Base-by-base conservation (phyloP, 2,113 vertebrate genomes). In the Ameiurus melas region DNA sequence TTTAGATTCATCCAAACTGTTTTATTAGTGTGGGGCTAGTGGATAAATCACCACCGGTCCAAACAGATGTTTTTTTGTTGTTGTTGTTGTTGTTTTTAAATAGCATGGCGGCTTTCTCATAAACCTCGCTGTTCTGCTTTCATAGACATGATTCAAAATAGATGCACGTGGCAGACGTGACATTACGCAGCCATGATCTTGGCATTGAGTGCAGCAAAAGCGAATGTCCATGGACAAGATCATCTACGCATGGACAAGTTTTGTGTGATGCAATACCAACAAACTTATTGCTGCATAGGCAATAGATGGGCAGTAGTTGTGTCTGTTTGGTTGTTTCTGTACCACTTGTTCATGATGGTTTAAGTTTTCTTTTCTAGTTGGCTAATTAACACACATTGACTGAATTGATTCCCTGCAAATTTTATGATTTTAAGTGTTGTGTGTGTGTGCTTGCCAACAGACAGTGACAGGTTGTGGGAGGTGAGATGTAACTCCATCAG, bases 401-500 rank as follows among this genome's bases (percentile, higher is more conserved):
- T 20, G 70, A 71, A 16, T 36, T 36, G 19, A 71, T 17, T 73
- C 9, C 4, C 20, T 25, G n/a, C 20, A 51, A n/a, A 43, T 19
- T 75, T 3, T 83, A 20, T 75, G 17, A 73, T 47, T 70, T 30
- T 53, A 12, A 53, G 30, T 78, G 12, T 78, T 78, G 12, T 78
- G 75, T 78, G 75, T 53, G 25, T 73, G 30, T 87, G 73, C 36
- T 92, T 75, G 92, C 87, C 89, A 92, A 85, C 93, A 99, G 98
- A 97, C 94, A 97, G 96, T 0, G 96, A 97, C 25, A 96, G 94
- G 92, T 87, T 93, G 92, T 94, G 97, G 93, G 96, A 97, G 82
- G 96, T 99, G 87, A 97, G 95, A 94, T 97, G 96, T 94, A 97
- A 96, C 93, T 95, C 97, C 0, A 86, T 95, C 66, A 95, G 96